phyloP scores from a whole-genome alignment of 1,140 invertebrate genomes.

The Pararge aegeria region DNA sequence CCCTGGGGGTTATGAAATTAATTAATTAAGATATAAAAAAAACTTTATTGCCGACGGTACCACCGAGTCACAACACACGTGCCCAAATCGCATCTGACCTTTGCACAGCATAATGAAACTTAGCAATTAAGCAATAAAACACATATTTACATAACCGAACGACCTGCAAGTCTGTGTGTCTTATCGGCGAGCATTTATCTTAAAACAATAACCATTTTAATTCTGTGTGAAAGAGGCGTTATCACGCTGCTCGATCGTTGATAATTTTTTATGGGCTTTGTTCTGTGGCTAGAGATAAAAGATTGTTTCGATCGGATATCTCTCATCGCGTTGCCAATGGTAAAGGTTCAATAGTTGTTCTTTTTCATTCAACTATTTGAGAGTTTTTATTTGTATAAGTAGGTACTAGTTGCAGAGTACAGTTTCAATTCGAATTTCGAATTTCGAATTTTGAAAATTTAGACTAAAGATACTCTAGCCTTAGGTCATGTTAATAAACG shows the following conservation, averaged over 20 bases:
- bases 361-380: neutral
- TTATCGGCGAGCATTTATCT: slow-evolving; percentile 57
- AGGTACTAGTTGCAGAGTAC: no score
- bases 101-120: slow-evolving; percentile 39
- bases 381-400: neutral
- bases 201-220: slow-evolving; percentile 52
- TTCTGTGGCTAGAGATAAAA: slow-evolving; percentile 21
- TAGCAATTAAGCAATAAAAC: slow-evolving; percentile 57
- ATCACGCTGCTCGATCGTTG: slow-evolving; percentile 42
- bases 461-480: neutral
- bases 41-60: slow-evolving; percentile 26
- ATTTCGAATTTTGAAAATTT: no score
- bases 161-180: slow-evolving; percentile 28
- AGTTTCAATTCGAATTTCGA: no score
- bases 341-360: neutral
- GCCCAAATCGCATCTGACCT: slow-evolving; percentile 33
- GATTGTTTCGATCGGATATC: slow-evolving; percentile 8
- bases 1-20: no score
- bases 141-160: slow-evolving; percentile 53
- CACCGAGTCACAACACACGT: slow-evolving; percentile 22
- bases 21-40: neutral
- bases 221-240: slow-evolving; percentile 44
- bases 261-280: slow-evolving; percentile 41
- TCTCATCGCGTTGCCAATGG: slow-evolving; percentile 2
- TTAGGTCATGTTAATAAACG: no score